These are phyloP conservation scores for Idaea aversata DNA, from an alignment of 2,888 invertebrate species.

Conservation along the genomic window DNA sequence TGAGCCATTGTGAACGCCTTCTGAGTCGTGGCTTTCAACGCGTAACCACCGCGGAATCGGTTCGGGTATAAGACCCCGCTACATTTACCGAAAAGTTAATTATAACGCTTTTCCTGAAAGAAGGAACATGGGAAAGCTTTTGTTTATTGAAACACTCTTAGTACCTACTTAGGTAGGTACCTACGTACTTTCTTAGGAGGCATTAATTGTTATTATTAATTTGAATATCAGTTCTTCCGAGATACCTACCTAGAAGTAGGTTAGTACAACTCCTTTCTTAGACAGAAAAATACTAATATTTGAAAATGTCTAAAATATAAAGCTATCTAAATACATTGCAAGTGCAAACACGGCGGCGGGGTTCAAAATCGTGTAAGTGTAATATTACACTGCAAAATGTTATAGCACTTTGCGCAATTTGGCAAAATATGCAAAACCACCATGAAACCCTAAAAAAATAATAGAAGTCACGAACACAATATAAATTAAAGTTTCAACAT, in stretches of 20 bases:
- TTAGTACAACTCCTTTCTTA: too few species aligned
- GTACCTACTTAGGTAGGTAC: not conserved
- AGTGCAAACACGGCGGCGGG: not conserved
- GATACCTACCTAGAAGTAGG: not conserved
- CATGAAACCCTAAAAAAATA: conserved; percentile 54
- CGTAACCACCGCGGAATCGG: conserved; percentile 26
- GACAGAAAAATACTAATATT: too few species aligned
- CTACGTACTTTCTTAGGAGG: not conserved
- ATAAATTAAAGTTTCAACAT: conserved; percentile 75
- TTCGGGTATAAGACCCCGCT: not conserved
- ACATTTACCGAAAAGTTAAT: not conserved
- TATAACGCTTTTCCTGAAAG: not conserved
- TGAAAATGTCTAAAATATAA: too few species aligned
- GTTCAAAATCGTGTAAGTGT: too few species aligned
- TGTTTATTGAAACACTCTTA: conserved; percentile 1
- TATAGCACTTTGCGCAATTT: not conserved
- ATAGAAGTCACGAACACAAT: conserved; percentile 69
- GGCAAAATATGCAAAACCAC: conserved; percentile 25
- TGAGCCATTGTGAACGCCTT: conserved; percentile 60
- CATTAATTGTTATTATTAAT: not conserved
- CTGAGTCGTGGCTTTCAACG: conserved; percentile 30
- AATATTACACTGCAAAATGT: not conserved
- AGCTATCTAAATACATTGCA: not conserved
- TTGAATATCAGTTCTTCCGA: not conserved
- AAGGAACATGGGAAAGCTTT: not conserved